Conservation (phyloP, 2,797 vertebrate genomes). For the Monodelphis domestica region DNA sequence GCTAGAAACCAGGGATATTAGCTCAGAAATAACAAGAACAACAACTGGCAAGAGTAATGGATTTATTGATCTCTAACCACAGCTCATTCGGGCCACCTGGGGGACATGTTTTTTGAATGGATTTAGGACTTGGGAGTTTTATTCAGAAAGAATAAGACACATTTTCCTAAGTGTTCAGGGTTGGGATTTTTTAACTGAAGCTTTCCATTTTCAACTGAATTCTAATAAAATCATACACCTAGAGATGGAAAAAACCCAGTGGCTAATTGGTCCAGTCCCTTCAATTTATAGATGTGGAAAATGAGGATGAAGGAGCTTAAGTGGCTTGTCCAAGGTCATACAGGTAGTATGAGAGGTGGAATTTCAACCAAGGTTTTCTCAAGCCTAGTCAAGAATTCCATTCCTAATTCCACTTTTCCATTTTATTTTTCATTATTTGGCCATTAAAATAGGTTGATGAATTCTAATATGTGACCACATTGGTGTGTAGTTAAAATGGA, state of each 20-base stretch:
- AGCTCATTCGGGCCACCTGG: not conserved
- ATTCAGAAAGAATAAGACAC: not conserved
- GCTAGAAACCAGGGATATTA: not conserved
- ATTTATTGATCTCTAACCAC: not conserved
- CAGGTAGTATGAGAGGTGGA: not conserved
- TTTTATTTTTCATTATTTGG: not conserved
- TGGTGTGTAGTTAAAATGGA: not conserved
- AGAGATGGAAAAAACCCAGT: not conserved
- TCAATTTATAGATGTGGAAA: not conserved
- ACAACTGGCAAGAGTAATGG: not conserved
- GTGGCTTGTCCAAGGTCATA: not conserved
- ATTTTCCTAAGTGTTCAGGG: not conserved
- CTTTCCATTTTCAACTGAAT: not conserved
- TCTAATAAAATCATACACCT: not conserved
- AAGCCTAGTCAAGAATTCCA: not conserved
- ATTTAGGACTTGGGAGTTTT: not conserved
- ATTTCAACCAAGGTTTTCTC: not conserved
- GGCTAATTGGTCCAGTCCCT: not conserved
- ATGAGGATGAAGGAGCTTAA: not conserved
- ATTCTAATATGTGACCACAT: not conserved
- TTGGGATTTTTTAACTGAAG: not conserved
- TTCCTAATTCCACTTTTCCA: not conserved
- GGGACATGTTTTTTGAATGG: not conserved
- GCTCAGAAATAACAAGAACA: not conserved
- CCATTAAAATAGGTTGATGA: not conserved